A percentile compares a stretch with the other conserved stretches of the same genome.
Evolutionary conservation across 2,888 invertebrate species (phyloP).

Genomic region (Teleogryllus oceanicus): DNA sequence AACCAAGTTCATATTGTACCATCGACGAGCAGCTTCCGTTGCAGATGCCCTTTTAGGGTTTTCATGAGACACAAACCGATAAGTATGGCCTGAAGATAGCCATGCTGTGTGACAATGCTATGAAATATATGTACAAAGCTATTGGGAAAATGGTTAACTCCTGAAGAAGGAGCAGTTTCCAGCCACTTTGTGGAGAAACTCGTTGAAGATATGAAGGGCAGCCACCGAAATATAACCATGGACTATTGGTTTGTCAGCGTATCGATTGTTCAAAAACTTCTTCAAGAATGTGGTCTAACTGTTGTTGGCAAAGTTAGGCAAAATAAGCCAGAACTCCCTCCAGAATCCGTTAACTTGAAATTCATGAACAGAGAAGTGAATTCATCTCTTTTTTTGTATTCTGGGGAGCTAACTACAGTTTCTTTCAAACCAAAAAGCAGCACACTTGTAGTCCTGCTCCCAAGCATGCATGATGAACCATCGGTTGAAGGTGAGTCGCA

Average conservation of each 20-base stretch:
- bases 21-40: not conserved
- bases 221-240: not conserved
- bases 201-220: not conserved
- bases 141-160: not conserved
- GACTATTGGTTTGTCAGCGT: not conserved
- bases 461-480: conserved; percentile 1
- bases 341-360: not conserved
- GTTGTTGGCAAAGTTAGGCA: not conserved
- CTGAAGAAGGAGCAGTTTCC: not conserved
- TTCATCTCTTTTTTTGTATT: not conserved
- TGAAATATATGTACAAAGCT: not conserved
- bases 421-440: not conserved
- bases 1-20: not conserved
- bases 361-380: not conserved
- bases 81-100: not conserved
- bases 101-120: no score
- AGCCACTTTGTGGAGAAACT: not conserved
- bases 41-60: not conserved
- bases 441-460: not conserved
- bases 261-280: not conserved
- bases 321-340: conserved; percentile 1
- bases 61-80: not conserved
- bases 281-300: not conserved
- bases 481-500: not conserved
- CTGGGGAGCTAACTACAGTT: not conserved